Evolutionary conservation across 2,797 vertebrate species (phyloP).

Genomic region (Helicolenus hilgendorfi): DNA sequence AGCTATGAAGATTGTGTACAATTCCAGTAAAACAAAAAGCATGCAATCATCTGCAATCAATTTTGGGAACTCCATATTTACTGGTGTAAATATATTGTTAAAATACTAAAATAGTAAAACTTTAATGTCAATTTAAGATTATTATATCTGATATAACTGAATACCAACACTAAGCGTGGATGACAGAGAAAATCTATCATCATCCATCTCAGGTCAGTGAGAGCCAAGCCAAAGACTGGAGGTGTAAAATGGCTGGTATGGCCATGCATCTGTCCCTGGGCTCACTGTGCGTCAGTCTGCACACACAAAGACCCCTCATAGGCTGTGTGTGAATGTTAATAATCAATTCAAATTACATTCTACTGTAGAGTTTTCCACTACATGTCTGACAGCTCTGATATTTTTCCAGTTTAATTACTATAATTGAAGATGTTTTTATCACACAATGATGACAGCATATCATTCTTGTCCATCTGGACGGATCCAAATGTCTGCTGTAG

Average conservation of each 20-base stretch:
- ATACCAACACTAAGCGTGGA: neutral
- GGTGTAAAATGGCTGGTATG: constrained; percentile 89
- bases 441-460: constrained; percentile 26
- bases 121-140: constrained; percentile 7
- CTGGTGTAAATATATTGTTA: neutral
- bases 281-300: constrained; percentile 43
- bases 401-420: constrained; percentile 18
- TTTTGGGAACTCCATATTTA: neutral
- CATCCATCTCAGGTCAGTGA: constrained; percentile 86
- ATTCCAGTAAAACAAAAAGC: neutral
- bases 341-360: neutral
- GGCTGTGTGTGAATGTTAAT: neutral
- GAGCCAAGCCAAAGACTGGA: constrained; percentile 62
- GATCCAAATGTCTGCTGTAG: constrained; percentile 37
- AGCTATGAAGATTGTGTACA: neutral
- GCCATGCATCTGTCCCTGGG: constrained; percentile 78
- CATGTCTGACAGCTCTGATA: neutral
- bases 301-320: constrained; percentile 42
- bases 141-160: neutral
- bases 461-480: constrained; percentile 10
- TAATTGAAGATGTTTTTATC: constrained; percentile 22
- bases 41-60: neutral
- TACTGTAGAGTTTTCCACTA: neutral
- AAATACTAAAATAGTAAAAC: neutral
- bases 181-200: constrained; percentile 60